Evolutionary conservation across 2,888 invertebrate genomes (phyloP).

Genomic region (Neria commutata): DNA sequence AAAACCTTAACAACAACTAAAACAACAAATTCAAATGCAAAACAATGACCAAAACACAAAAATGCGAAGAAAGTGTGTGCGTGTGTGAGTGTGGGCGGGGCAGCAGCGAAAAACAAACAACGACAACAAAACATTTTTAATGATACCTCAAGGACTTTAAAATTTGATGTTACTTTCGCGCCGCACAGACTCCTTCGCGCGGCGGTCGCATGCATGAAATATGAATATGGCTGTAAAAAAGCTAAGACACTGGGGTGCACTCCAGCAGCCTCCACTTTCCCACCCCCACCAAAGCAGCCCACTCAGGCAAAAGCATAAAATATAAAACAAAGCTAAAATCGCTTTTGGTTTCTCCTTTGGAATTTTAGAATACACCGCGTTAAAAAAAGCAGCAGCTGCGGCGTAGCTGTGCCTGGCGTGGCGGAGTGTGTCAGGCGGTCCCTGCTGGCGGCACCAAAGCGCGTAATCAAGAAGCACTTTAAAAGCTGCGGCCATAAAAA

Average conservation of each 20-base stretch:
- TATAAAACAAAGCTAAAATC: background rate
- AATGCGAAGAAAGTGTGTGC: background rate
- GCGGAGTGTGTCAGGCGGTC: background rate
- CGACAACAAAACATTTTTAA: constrained; percentile 33
- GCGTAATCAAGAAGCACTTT: background rate
- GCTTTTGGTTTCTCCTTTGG: background rate
- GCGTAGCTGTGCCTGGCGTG: background rate
- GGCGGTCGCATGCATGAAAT: too few species aligned
- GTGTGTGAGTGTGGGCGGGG: background rate
- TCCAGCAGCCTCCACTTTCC: too few species aligned
- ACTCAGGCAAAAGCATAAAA: background rate
- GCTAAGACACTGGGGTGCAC: too few species aligned
- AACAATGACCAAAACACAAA: background rate
- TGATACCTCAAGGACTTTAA: constrained; percentile 46
- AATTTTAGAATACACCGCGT: background rate
- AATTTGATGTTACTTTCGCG: background rate
- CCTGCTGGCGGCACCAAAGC: background rate
- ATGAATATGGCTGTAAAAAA: too few species aligned
- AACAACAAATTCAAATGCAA: background rate
- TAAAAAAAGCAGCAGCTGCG: background rate
- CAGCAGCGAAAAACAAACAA: too few species aligned
- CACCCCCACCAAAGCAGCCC: too few species aligned
- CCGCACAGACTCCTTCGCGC: background rate
- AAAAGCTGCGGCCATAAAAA: background rate
- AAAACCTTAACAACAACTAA: background rate